Evolutionary conservation across 2,888 invertebrate genomes (phyloP).

Genomic region (Spilosoma lubricipeda): DNA sequence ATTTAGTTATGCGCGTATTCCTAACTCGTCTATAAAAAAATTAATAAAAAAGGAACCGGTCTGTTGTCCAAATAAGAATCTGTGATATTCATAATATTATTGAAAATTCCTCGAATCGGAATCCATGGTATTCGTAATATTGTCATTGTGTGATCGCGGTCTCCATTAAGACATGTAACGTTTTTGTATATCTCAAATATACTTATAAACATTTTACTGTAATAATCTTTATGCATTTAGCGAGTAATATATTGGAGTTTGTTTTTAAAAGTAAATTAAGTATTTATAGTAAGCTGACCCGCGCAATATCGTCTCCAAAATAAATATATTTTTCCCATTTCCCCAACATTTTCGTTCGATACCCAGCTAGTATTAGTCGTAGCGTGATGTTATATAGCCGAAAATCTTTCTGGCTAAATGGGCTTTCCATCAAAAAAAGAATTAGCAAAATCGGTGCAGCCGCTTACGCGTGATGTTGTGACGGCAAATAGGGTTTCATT

Average conservation of each 20-base stretch:
- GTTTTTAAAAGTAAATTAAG: not conserved
- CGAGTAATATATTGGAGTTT: not conserved
- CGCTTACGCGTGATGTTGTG: too few relatives aligned
- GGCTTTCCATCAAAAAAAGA: too few relatives aligned
- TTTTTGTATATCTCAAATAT: not conserved
- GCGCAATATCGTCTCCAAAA: too few relatives aligned
- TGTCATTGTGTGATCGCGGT: not conserved
- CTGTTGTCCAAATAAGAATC: not conserved
- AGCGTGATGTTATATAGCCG: too few relatives aligned
- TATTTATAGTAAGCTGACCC: too few relatives aligned
- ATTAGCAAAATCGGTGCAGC: too few relatives aligned
- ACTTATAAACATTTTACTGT: not conserved
- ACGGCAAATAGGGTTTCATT: too few relatives aligned
- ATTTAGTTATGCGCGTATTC: not conserved
- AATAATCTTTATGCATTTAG: not conserved
- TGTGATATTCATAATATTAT: conserved; percentile 12
- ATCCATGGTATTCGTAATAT: conserved; percentile 13
- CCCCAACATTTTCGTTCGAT: too few relatives aligned
- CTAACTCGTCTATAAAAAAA: not conserved
- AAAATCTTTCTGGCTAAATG: too few relatives aligned
- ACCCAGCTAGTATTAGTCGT: too few relatives aligned
- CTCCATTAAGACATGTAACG: not conserved
- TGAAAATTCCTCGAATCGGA: conserved; percentile 6
- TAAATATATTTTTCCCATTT: too few relatives aligned
- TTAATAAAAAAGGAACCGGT: not conserved